phyloP scores from a whole-genome alignment of 1,140 invertebrate species.

The Triops longicaudatus region DNA sequence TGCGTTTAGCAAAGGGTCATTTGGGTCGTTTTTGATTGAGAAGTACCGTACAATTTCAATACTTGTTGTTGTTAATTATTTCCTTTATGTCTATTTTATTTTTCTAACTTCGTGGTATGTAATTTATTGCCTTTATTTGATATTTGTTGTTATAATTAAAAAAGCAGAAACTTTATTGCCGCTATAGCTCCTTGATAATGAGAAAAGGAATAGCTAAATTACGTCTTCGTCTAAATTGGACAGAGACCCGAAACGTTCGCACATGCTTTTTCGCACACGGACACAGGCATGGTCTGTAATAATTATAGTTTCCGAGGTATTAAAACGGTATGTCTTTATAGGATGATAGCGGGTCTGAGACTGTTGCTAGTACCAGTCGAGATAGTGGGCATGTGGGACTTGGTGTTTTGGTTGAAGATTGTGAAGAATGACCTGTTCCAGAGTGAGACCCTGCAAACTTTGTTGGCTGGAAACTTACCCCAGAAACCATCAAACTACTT shows the following conservation, averaged over 20 bases:
- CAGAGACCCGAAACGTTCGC: too few species aligned
- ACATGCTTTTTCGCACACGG: neutral
- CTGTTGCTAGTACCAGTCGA: neutral
- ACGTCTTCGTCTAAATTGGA: too few species aligned
- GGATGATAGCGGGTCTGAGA: neutral
- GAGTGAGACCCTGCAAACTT: neutral
- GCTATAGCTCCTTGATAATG: neutral
- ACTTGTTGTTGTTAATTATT: too few species aligned
- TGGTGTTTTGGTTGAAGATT: neutral
- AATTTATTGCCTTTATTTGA: neutral
- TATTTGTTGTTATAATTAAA: neutral
- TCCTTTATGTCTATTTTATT: too few species aligned
- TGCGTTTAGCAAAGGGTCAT: too few species aligned
- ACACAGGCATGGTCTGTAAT: neutral
- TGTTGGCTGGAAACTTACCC: neutral
- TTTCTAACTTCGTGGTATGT: too few species aligned
- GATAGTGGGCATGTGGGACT: neutral
- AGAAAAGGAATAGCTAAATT: neutral
- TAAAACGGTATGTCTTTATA: conserved; percentile 2
- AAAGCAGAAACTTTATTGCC: neutral
- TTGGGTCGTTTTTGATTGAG: too few species aligned
- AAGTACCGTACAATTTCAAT: too few species aligned
- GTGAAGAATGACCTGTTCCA: neutral
- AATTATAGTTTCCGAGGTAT: neutral
- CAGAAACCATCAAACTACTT: neutral